A percentile compares a stretch with the other conserved stretches of the same genome.
phyloP scores from a whole-genome alignment of 2,888 invertebrate species.

The Coelinius sp. region DNA sequence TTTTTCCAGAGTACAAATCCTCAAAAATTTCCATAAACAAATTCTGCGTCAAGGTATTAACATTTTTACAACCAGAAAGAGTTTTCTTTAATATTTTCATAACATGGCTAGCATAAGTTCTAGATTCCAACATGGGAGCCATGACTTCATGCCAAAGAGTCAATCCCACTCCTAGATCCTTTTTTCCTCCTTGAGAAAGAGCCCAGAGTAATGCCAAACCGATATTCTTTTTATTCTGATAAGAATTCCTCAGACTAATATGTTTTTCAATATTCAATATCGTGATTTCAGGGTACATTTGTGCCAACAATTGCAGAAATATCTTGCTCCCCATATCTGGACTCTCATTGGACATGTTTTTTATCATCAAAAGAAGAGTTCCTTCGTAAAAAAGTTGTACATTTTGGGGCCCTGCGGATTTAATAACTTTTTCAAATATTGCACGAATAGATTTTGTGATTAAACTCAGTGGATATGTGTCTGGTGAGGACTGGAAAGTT shows the following conservation, averaged over 20 bases:
- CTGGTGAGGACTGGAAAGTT: conserved; percentile 74
- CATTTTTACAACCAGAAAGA: conserved; percentile 71
- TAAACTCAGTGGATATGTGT: conserved; percentile 74
- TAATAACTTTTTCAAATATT: conserved; percentile 72
- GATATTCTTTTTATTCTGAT: conserved; percentile 82
- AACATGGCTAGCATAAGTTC: conserved; percentile 79
- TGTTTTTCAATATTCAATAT: conserved; percentile 77
- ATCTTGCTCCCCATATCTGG: conserved; percentile 80
- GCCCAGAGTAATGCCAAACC: conserved; percentile 84
- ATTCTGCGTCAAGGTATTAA: conserved; percentile 72
- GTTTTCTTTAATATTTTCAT: conserved; percentile 76
- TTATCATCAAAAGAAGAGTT: conserved; percentile 79
- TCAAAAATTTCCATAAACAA: conserved; percentile 77
- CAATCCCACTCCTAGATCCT: conserved; percentile 77
- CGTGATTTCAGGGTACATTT: conserved; percentile 78
- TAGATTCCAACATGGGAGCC: conserved; percentile 80
- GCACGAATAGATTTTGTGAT: conserved; percentile 72
- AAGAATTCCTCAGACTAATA: conserved; percentile 78
- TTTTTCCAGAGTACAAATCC: conserved; percentile 74
- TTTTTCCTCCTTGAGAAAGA: conserved; percentile 80
- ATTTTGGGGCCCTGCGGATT: conserved; percentile 77
- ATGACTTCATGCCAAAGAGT: conserved; percentile 85
- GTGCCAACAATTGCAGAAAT: conserved; percentile 79
- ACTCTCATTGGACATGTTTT: conserved; percentile 80
- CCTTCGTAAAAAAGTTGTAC: conserved; percentile 81